Evolutionary conservation across 1,140 invertebrate genomes (phyloP).

Genomic region (Drosophila ironensis): DNA sequence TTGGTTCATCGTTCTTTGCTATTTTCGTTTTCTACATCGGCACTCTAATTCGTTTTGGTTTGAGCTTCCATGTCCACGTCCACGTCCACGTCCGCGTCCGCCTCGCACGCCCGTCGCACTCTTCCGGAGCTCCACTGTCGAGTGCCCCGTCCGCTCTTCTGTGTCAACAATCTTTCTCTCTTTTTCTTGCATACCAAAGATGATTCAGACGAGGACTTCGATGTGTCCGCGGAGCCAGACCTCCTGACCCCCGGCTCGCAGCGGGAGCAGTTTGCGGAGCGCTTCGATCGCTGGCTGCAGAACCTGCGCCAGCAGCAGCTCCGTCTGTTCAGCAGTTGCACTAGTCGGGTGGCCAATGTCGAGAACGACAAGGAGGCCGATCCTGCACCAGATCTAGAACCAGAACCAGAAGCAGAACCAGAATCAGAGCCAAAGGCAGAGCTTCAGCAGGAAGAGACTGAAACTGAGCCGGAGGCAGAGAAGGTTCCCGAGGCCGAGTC

Average conservation of each 20-base stretch:
- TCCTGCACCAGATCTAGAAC: conserved; percentile 2
- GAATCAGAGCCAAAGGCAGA: neutral
- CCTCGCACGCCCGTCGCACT: conserved; percentile 33
- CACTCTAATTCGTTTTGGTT: conserved; percentile 46
- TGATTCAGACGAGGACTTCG: conserved; percentile 39
- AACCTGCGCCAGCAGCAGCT: conserved; percentile 65
- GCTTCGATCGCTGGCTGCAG: conserved; percentile 68
- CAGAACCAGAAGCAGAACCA: neutral
- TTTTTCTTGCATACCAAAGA: conserved; percentile 56
- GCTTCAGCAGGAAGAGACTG: conserved; percentile 2
- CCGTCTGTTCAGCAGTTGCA: conserved; percentile 66
- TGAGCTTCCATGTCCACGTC: conserved; percentile 24
- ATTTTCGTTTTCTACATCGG: conserved; percentile 54
- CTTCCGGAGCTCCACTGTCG: conserved; percentile 2
- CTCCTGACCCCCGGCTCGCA: conserved; percentile 53
- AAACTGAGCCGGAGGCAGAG: conserved; percentile 15
- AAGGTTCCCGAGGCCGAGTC: neutral
- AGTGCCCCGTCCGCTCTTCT: conserved; percentile 9
- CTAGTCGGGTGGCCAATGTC: conserved; percentile 66
- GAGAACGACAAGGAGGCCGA: conserved; percentile 43
- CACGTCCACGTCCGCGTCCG: conserved; percentile 13
- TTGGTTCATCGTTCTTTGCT: conserved; percentile 22
- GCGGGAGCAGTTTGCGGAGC: conserved; percentile 56
- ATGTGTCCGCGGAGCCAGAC: conserved; percentile 44
- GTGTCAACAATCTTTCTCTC: conserved; percentile 30